Conservation (phyloP, 92 coral and sea anemone genomes). For the Parazoanthus atlanticus region DNA sequence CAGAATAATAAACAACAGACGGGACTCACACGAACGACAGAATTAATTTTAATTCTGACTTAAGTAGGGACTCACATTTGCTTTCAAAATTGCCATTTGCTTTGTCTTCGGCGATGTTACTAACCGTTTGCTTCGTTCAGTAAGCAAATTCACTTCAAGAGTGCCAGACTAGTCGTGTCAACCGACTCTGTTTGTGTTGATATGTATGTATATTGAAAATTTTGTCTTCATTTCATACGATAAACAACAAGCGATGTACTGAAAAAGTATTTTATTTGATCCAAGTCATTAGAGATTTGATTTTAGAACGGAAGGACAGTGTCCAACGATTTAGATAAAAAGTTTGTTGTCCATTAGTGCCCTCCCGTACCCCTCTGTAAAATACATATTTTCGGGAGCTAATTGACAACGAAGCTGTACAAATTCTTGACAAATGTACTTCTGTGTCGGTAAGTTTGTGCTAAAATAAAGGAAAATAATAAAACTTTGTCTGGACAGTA, state of each 20-base stretch:
- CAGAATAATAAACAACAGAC: conserved; percentile 46
- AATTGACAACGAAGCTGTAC: conserved; percentile 69
- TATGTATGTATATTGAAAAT: conserved; percentile 96
- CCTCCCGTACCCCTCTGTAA: conserved; percentile 78
- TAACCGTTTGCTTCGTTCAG: conserved; percentile 47
- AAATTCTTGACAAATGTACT: conserved; percentile 76
- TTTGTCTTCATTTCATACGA: conserved; percentile 88
- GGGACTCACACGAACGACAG: conserved; percentile 48
- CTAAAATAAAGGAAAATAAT: conserved; percentile 81
- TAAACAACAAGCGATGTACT: conserved; percentile 78
- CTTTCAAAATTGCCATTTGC: conserved; percentile 64
- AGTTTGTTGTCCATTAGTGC: conserved; percentile 38
- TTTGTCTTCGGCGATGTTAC: conserved; percentile 46
- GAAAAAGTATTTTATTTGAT: conserved; percentile 71
- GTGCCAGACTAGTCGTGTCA: conserved; percentile 67
- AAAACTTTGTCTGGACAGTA: conserved; percentile 47
- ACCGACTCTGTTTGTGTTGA: conserved; percentile 81
- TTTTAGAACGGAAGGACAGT: conserved; percentile 55
- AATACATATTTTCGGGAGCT: conserved; percentile 57
- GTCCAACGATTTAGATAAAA: conserved; percentile 47
- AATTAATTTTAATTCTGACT: conserved; percentile 60
- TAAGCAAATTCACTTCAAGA: conserved; percentile 80
- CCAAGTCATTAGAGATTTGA: conserved; percentile 70
- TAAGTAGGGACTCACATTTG: conserved; percentile 66
- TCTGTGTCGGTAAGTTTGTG: conserved; percentile 89